Conservation (phyloP, 53 echinoderm and acorn worm genomes). For the Crossaster papposus region DNA sequence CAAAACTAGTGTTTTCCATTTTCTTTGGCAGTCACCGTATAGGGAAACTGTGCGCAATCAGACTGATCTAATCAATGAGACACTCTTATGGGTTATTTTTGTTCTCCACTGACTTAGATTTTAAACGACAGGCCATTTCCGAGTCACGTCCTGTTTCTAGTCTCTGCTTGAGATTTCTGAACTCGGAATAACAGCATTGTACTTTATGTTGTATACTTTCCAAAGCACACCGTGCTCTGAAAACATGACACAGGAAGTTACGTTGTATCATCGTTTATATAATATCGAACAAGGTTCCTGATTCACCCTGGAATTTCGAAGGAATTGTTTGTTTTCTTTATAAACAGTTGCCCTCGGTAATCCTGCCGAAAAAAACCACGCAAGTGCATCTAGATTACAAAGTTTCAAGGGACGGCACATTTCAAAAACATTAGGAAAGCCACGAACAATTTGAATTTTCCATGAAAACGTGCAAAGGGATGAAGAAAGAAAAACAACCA, state of each 20-base stretch:
- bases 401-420: too few species aligned
- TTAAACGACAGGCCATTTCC: too few species aligned
- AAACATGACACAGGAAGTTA: background rate
- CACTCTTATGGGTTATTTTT: too few species aligned
- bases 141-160: background rate
- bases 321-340: background rate
- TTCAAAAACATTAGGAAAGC: too few species aligned
- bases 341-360: background rate
- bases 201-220: background rate
- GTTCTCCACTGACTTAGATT: too few species aligned
- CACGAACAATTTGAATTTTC: too few species aligned
- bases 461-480: too few species aligned
- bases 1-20: slow-evolving; percentile 26
- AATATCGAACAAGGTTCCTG: background rate
- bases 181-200: background rate
- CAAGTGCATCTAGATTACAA: background rate
- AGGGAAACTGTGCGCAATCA: background rate
- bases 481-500: too few species aligned
- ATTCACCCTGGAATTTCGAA: background rate
- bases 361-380: background rate
- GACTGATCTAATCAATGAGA: background rate
- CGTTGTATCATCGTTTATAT: slow-evolving; percentile 1
- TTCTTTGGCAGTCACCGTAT: background rate
- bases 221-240: background rate
- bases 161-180: background rate